phyloP scores from a whole-genome alignment of 2,888 invertebrate genomes.

The Cinara cedri region DNA sequence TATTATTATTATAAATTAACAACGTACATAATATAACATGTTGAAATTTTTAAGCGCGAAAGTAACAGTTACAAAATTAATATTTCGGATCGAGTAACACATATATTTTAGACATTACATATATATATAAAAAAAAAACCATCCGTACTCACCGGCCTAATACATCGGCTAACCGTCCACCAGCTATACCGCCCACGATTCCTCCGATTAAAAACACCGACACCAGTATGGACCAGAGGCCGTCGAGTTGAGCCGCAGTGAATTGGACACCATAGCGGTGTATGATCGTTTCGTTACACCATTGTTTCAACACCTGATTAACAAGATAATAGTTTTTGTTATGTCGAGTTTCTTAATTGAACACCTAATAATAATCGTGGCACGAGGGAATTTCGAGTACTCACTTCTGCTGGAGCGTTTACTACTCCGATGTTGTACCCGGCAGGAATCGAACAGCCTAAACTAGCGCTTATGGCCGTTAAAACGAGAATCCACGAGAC shows the following conservation, averaged over 20 bases:
- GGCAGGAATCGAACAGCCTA: constrained; percentile 81
- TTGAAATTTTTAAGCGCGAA: too few relatives aligned
- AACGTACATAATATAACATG: too few relatives aligned
- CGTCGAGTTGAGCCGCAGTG: constrained; percentile 62
- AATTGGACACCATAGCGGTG: constrained; percentile 69
- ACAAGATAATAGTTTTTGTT: neutral
- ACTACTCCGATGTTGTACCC: constrained; percentile 87
- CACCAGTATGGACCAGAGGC: constrained; percentile 81
- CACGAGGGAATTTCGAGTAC: constrained; percentile 60
- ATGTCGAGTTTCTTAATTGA: neutral
- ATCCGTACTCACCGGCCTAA: constrained; percentile 69
- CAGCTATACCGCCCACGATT: constrained; percentile 82
- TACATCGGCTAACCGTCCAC: constrained; percentile 78
- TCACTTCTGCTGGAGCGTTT: constrained; percentile 80
- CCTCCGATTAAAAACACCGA: constrained; percentile 91
- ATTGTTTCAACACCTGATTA: constrained; percentile 71
- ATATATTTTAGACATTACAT: neutral
- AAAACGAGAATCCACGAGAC: constrained; percentile 66
- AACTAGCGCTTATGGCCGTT: constrained; percentile 73
- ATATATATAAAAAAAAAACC: neutral
- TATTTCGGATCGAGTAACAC: neutral
- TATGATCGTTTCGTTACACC: constrained; percentile 75
- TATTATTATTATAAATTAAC: too few relatives aligned
- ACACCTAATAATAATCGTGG: neutral
- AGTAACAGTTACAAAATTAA: too few relatives aligned